phyloP scores from a whole-genome alignment of 2,113 vertebrate genomes.

The Ptyas mucosa region DNA sequence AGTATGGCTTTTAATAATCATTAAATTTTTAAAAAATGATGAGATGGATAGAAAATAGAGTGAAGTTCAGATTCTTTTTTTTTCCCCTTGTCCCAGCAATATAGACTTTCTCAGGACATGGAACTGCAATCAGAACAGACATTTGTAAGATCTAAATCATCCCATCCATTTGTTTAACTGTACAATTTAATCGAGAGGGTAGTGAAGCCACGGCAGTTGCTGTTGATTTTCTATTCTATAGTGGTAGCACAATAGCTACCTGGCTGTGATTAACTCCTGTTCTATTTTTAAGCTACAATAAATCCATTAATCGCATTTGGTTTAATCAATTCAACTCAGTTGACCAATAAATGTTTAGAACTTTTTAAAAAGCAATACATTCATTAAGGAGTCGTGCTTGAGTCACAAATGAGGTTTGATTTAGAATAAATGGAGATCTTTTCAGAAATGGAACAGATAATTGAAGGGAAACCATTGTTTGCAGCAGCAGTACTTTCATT shows the following conservation, averaged over 20 bases:
- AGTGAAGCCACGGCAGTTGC: not conserved
- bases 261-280: not conserved
- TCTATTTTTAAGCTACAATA: conserved; percentile 23
- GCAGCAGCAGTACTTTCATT: not conserved
- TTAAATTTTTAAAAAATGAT: not conserved
- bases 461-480: not conserved
- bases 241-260: not conserved
- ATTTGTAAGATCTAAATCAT: not conserved
- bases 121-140: not conserved
- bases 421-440: not conserved
- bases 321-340: conserved; percentile 25
- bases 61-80: not conserved
- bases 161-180: not conserved
- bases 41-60: not conserved
- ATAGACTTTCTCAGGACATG: not conserved
- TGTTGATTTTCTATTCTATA: not conserved
- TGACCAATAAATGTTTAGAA: conserved; percentile 4
- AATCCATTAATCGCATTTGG: conserved; percentile 12
- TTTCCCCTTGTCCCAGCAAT: not conserved
- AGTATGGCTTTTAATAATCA: not conserved
- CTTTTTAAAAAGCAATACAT: not conserved
- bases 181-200: not conserved
- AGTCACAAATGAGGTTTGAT: not conserved
- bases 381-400: not conserved
- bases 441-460: not conserved